Evolutionary conservation across 2,888 invertebrate species (phyloP).

Genomic region (Muscina levida): DNA sequence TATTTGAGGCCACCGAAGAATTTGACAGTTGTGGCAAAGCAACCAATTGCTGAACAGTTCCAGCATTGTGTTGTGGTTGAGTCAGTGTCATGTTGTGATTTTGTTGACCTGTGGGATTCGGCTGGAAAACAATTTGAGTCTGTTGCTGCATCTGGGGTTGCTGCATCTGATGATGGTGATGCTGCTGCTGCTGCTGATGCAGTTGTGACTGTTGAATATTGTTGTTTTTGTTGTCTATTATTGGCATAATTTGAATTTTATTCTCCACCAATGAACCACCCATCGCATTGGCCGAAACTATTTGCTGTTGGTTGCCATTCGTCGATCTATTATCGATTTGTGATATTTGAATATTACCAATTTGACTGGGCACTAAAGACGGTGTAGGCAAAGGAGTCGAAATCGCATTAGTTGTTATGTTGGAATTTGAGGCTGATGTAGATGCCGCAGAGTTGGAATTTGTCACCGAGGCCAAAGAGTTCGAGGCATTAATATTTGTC

Average conservation of each 20-base stretch:
- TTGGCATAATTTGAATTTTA: slow-evolving; percentile 80
- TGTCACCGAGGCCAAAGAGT: slow-evolving; percentile 36
- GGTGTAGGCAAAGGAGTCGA: slow-evolving; percentile 67
- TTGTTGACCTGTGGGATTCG: slow-evolving; percentile 33
- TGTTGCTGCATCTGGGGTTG: slow-evolving; percentile 51
- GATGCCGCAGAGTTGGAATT: slow-evolving; percentile 63
- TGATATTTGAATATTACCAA: slow-evolving; percentile 80
- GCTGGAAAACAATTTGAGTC: slow-evolving; percentile 60
- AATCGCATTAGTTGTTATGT: slow-evolving; percentile 68
- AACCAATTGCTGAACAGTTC: slow-evolving; percentile 71
- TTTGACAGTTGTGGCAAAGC: slow-evolving; percentile 71
- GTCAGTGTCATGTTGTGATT: slow-evolving; percentile 46
- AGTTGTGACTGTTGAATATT: slow-evolving; percentile 52
- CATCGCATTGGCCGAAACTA: slow-evolving; percentile 73
- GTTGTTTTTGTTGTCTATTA: slow-evolving; percentile 70
- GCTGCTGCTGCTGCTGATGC: slow-evolving; percentile 43
- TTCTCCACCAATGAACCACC: slow-evolving; percentile 78
- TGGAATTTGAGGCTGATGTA: slow-evolving; percentile 40
- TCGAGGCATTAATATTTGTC: slow-evolving; percentile 5
- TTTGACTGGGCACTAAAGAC: slow-evolving; percentile 79
- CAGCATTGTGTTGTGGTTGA: slow-evolving; percentile 45
- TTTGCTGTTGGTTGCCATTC: slow-evolving; percentile 69
- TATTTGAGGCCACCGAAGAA: slow-evolving; percentile 46
- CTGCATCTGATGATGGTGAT: slow-evolving; percentile 40
- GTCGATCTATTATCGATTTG: slow-evolving; percentile 74